These are phyloP conservation scores for Caenorhabditis sp. DNA, from an alignment of 2,888 invertebrate genomes.

Conservation along the genomic window DNA sequence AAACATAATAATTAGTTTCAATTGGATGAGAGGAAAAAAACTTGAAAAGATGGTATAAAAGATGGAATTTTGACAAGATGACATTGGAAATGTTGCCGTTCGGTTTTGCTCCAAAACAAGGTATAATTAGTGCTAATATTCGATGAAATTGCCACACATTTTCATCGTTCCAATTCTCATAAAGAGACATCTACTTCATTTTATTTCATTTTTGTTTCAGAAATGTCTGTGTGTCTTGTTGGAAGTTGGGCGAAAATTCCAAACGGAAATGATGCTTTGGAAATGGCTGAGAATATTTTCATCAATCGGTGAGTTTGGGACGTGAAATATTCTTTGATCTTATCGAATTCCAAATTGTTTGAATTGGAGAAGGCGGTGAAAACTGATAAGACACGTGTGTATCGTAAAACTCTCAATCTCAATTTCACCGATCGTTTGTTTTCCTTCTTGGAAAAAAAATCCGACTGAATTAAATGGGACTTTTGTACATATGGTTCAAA, in stretches of 20 bases:
- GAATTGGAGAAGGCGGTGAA: too few species aligned
- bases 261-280: constrained; percentile 35
- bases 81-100: neutral
- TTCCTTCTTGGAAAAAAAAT: too few species aligned
- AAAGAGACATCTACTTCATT: neutral
- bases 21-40: neutral
- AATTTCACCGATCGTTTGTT: too few species aligned
- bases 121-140: neutral
- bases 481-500: too few species aligned
- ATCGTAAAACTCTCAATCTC: neutral
- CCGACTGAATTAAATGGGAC: too few species aligned
- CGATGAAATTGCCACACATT: neutral
- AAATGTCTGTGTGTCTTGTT: constrained; percentile 34
- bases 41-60: neutral
- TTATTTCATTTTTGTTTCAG: neutral
- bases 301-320: constrained; percentile 17
- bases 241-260: constrained; percentile 43
- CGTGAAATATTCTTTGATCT: neutral
- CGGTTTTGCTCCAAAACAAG: neutral
- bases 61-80: neutral
- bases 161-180: neutral
- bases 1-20: neutral
- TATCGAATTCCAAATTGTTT: neutral
- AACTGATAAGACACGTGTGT: too few species aligned
- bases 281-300: constrained; percentile 41